Base-by-base conservation (phyloP, 2,888 invertebrate species). In the Drosophila multiciliata region DNA sequence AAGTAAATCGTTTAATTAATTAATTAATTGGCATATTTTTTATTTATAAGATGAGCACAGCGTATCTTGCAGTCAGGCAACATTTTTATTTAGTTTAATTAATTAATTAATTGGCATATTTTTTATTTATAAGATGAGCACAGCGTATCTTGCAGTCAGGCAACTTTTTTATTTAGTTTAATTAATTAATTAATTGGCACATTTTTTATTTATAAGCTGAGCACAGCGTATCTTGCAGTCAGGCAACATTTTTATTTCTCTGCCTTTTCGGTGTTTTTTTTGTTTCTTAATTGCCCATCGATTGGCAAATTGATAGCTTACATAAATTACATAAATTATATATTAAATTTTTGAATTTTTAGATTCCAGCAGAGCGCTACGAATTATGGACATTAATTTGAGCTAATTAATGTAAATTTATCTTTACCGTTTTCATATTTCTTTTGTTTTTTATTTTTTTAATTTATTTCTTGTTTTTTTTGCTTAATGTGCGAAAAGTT, bases 391-490 rank as follows among this genome's bases (percentile, higher is more conserved):
- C 15, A 40, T 76, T 78, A 38, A 61, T 61, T 62, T 69, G 61
- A 45, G 54, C 75, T 75, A 83, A 83, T 83, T 83, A 61, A 63
- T 63, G 66, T 73, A 35, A 83, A 67, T 83, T 73, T 57, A 29
- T 1, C 15, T 23, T 15, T 15, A 23, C 8, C 45, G 8, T 6
- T 15, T 48, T 55, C 50, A 66, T 72, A 36, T 32, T 42, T 6
- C 52, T 57, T 45, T 57, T 15, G 38, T 45, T 52, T 20, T 3
- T 15, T 4, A 17, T 42, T 55, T 50, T 66, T 79, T 1, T 29
- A 5, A 33, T 38, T 11, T 6, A 4, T 12, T 32, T 64, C 36
- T 66, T 32, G 42, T 11, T 42, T 5, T 35, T 52, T 29, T 40
- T 20, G 11, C 6, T 20, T 3, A 7, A 32, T 55, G 40, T 52